phyloP scores from a whole-genome alignment of 2,797 vertebrate species.

The Rhynchonycteris naso region DNA sequence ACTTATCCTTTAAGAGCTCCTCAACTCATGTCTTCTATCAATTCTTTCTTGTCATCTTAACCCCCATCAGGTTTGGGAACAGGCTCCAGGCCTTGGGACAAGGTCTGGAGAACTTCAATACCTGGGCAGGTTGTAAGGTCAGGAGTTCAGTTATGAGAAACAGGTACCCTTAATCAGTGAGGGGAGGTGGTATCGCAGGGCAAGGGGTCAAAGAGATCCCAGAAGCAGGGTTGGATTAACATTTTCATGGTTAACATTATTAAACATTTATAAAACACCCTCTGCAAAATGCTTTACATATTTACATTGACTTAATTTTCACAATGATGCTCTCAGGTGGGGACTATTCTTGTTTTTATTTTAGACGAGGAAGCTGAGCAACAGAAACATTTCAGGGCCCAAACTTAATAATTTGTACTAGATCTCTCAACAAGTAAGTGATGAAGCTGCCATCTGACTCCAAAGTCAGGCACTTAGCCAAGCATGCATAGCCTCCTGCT shows the following conservation, averaged over 20 bases:
- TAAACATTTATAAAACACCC: neutral
- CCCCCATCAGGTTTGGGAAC: neutral
- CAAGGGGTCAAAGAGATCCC: neutral
- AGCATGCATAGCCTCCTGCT: neutral
- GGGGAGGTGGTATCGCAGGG: neutral
- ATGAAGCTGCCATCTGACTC: neutral
- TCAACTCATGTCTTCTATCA: neutral
- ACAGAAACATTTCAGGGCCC: neutral
- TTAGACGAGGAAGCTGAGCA: neutral
- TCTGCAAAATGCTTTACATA: neutral
- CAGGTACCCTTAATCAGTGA: neutral
- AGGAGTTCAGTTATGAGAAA: neutral
- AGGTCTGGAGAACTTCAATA: neutral
- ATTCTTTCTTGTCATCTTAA: neutral
- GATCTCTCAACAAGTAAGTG: neutral
- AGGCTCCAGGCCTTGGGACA: neutral
- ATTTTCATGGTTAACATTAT: neutral
- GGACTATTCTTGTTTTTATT: neutral
- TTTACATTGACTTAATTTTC: neutral
- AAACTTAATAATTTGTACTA: neutral
- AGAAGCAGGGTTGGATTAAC: neutral
- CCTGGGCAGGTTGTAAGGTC: neutral
- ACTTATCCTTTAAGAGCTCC: neutral
- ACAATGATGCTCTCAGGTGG: neutral
- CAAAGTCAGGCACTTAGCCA: neutral